Evolutionary conservation across 2,797 vertebrate genomes (phyloP).

Genomic region (Meriones psammophilus): DNA sequence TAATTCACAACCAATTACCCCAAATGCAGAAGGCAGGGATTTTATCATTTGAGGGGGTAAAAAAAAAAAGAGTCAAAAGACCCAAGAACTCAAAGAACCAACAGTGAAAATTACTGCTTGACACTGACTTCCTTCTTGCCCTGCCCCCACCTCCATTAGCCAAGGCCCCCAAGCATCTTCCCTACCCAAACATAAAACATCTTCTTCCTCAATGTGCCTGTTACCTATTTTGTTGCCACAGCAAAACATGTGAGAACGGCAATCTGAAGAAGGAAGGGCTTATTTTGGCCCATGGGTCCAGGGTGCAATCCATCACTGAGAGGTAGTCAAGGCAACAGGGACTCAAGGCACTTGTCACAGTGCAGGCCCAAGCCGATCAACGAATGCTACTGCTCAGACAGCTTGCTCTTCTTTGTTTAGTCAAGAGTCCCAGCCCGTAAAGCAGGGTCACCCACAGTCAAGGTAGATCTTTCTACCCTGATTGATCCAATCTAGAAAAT

Average conservation of each 20-base stretch:
- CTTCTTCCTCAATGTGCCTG: not conserved
- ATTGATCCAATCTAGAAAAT: not conserved
- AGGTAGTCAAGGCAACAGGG: not conserved
- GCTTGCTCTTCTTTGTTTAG: not conserved
- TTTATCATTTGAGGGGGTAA: slow-evolving; percentile 43
- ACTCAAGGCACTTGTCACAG: not conserved
- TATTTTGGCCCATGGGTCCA: not conserved
- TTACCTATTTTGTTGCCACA: not conserved
- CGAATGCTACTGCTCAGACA: not conserved
- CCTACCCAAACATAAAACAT: not conserved
- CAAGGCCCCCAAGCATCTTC: not conserved
- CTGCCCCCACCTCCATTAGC: not conserved
- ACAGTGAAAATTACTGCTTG: slow-evolving; percentile 26
- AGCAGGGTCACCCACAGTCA: not conserved
- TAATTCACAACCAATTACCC: slow-evolving; percentile 27
- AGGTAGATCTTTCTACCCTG: not conserved
- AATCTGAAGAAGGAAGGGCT: not conserved
- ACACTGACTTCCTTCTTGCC: slow-evolving; percentile 30
- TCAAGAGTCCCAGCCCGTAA: not conserved
- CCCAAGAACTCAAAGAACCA: slow-evolving; percentile 42
- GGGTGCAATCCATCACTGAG: too few species aligned
- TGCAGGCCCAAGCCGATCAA: not conserved
- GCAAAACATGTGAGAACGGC: not conserved
- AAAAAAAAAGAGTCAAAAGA: slow-evolving; percentile 65
- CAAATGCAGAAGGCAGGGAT: slow-evolving; percentile 1